A percentile compares a stretch with the other conserved stretches of the same genome.
These are phyloP conservation scores for Ditula angustiorana DNA, from an alignment of 2,888 invertebrate species.

Conservation along the genomic window DNA sequence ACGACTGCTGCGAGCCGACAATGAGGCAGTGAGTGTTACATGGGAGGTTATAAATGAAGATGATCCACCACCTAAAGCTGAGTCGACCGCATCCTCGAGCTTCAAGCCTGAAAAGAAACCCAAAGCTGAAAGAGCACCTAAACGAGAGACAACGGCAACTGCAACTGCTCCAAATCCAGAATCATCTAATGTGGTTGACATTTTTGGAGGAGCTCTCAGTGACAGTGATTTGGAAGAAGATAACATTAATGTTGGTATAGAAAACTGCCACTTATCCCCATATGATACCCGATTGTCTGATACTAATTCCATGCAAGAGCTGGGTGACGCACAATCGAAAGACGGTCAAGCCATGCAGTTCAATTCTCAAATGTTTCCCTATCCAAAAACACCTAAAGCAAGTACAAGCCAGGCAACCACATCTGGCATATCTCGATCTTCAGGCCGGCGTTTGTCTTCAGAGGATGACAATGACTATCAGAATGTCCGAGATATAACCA, in stretches of 20 bases:
- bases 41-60: slow-evolving; percentile 96
- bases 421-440: slow-evolving; percentile 52
- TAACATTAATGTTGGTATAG: slow-evolving; percentile 91
- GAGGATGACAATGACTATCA: slow-evolving; percentile 70
- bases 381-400: slow-evolving; percentile 54
- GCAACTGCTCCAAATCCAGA: slow-evolving; percentile 53
- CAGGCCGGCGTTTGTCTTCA: slow-evolving; percentile 60
- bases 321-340: slow-evolving; percentile 55
- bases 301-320: slow-evolving; percentile 66
- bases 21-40: slow-evolving; percentile 95
- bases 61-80: slow-evolving; percentile 82
- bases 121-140: slow-evolving; percentile 56
- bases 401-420: slow-evolving; percentile 54
- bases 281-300: slow-evolving; percentile 91
- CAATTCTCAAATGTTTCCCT: slow-evolving; percentile 69
- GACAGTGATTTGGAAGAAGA: slow-evolving; percentile 94
- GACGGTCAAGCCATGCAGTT: slow-evolving; percentile 66
- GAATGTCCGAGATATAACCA: slow-evolving; percentile 60
- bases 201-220: slow-evolving; percentile 97
- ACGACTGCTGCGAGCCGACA: slow-evolving; percentile 94
- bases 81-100: slow-evolving; percentile 51
- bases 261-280: slow-evolving; percentile 91
- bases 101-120: slow-evolving; percentile 67
- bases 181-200: slow-evolving; percentile 86
- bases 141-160: slow-evolving; percentile 49